Base-by-base conservation (phyloP, 2,797 vertebrate species). In the Spizella passerina region DNA sequence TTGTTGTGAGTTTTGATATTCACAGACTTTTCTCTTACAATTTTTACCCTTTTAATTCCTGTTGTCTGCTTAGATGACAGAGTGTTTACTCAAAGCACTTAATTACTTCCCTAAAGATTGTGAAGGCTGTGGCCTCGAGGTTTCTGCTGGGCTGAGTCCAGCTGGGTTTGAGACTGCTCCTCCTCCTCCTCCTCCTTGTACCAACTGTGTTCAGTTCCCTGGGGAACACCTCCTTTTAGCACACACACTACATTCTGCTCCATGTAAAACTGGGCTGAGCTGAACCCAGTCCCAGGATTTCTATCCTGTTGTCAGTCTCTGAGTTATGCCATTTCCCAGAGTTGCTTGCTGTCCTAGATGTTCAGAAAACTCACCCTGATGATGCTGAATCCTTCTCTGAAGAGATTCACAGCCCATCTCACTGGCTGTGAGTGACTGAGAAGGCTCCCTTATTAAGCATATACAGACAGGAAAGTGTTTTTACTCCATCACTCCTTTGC, bases 151-250 rank as follows among this genome's bases (percentile, higher is more conserved):
- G 19, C 52, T 72, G 59, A 72, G 39, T 50, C 43, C 63, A 61
- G 30, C 34, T 70, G 69, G 8, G n/a, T 75, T 71, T 1, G 2
- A 68, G 49, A 34, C 34, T 27, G 9, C 12, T 56, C 55, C 55
- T 60, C 10, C 36, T 66, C 4, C 41, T 78, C 13, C 17, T 60
- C 26, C 18, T 61, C 9, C 14, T 84, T 2, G 0, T 19, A 24
- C 64, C 0, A 0, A 6, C 10, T 65, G 38, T 10, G 7, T 61
- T 47, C 41, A 0, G 1, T 34, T 26, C n/a, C 52, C n/a, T 57
- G 32, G 41, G 39, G 60, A 95, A 10, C 19, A 27, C 38, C 26
- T n/a, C 0, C 1, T 18, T 84, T 72, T 53, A 85, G 29, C 75
- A 79, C n/a, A 79, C n/a, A 27, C 19, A 17, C 5, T 55, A 7